Evolutionary conservation across 1,140 invertebrate species (phyloP), one percentile per base, ranked within the genome.

Genomic region (Brachystomella parvula): DNA sequence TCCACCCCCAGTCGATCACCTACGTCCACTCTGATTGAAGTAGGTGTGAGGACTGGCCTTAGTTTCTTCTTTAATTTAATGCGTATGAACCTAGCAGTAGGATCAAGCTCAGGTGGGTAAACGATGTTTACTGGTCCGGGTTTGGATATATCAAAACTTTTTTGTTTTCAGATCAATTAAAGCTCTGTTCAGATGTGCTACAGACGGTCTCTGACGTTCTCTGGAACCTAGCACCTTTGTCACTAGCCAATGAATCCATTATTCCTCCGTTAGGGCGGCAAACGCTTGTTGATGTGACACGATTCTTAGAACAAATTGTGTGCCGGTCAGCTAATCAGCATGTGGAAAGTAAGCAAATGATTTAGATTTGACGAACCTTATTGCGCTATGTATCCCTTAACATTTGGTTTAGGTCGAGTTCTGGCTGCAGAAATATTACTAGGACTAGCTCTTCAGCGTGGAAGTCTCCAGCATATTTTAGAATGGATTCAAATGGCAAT

Each of bases 401-500:
- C n/a, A 69, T 47, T 21, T 61, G 28, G 6, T 30, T 63, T 49
- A 77, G 78, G 78, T 60, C 78, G 79, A 71, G 69, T 78, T 47
- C 72, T 85, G 57, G 80, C 82, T 29, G 78, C 79, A 39, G 83
- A 86, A 76, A 75, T 86, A 24, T 76, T 85, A 68, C 74, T 86
- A 35, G 78, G 80, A 9, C 70, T 87, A 32, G 81, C 83, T 28
- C 74, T 84, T 31, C 85, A 86, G 76, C 75, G 84, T 67, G 84
- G 85, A 2, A 83, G 84, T n/a, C 77, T 86, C 28, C 74, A 81
- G 29, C 83, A 84, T 76, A 74, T 86, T 2, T 73, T 87, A 21
- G 83, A 86, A 69, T 87, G 85, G 85, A 81, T 87, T 63, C 80
- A 84, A 60, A 81, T 85, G 79, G 83, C 83, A 24, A 74, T 85